Evolutionary conservation across 30 jellyfish, hydroid and myxozoan species (phyloP).

Genomic region (Chironex yamaguchii): DNA sequence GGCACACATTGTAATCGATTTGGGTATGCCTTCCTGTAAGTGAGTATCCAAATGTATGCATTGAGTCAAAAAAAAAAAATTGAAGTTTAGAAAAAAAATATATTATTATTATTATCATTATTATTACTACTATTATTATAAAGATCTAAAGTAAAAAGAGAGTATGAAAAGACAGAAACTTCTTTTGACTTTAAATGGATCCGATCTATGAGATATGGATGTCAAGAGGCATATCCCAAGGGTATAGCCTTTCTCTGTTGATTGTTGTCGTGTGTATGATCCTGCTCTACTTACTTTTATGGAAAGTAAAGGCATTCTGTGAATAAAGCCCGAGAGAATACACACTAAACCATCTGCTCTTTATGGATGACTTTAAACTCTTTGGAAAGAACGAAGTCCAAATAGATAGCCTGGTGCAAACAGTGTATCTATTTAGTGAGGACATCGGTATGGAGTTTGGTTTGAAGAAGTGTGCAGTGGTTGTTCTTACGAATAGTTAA

Average conservation of each 20-base stretch:
- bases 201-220: background rate
- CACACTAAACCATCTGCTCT: background rate
- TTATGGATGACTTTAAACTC: background rate
- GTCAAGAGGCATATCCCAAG: background rate
- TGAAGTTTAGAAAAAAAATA: too few relatives aligned
- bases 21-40: too few relatives aligned
- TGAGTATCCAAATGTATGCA: too few relatives aligned
- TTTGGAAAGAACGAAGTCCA: background rate
- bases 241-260: background rate
- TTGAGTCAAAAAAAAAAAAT: too few relatives aligned
- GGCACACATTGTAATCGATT: too few relatives aligned
- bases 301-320: background rate
- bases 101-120: too few relatives aligned
- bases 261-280: background rate
- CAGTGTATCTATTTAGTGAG: background rate
- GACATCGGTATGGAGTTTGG: background rate
- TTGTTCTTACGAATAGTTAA: background rate
- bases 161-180: background rate
- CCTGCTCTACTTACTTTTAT: background rate
- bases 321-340: background rate
- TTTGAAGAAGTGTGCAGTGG: background rate
- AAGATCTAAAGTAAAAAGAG: too few relatives aligned
- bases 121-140: too few relatives aligned
- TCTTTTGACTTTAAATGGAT: background rate
- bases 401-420: constrained; percentile 1